Conservation (phyloP, 1,140 invertebrate species). For the Fopius arisanus region DNA sequence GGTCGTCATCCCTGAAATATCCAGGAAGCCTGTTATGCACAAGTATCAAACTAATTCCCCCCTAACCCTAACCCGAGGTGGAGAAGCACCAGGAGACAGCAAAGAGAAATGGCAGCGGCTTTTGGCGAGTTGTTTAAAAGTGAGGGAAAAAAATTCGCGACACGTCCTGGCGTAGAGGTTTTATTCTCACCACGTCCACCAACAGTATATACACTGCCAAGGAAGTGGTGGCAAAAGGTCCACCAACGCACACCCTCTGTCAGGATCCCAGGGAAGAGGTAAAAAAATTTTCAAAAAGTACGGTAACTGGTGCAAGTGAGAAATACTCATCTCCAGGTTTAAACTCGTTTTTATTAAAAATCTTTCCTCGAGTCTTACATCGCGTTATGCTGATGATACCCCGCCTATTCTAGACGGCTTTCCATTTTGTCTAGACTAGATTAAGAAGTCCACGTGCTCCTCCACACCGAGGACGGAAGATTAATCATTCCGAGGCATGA, state of each 20-base stretch:
- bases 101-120: neutral
- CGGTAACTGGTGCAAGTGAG: neutral
- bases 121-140: slow-evolving; percentile 27
- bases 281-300: neutral
- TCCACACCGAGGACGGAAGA: neutral
- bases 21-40: too few relatives aligned
- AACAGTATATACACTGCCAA: slow-evolving; percentile 11
- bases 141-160: slow-evolving; percentile 20
- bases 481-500: neutral
- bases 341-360: neutral
- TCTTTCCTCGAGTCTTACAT: neutral
- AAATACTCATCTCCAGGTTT: neutral
- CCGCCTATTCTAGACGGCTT: neutral
- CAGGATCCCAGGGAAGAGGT: neutral
- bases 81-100: neutral
- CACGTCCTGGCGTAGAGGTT: slow-evolving; percentile 19
- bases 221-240: neutral
- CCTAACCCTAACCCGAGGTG: too few relatives aligned
- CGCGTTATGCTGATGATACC: neutral
- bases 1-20: too few relatives aligned
- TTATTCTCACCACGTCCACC: slow-evolving; percentile 22
- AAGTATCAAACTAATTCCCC: too few relatives aligned
- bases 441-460: neutral
- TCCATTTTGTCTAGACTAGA: neutral
- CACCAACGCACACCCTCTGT: slow-evolving; percentile 23